Evolutionary conservation across 2,797 vertebrate genomes (phyloP), one percentile per base, ranked within the genome.

Genomic region (Cryptoblepharus egeriae): DNA sequence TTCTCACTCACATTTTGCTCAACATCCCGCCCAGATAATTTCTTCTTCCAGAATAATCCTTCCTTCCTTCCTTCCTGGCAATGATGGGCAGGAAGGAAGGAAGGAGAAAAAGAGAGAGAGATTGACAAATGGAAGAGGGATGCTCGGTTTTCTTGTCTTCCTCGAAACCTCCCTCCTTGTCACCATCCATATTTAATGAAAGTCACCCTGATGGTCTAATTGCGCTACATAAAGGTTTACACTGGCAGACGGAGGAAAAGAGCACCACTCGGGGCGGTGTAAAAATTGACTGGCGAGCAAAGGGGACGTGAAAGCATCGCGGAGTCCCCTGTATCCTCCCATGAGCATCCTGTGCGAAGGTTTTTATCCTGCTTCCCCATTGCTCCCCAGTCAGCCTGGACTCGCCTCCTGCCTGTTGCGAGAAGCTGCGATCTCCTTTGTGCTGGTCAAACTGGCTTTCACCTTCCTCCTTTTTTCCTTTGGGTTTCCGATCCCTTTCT

Each of bases 201-300:
- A 95, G 92, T 92, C 87, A 70, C 60, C 77, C 88, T 88, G 87
- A 86, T 92, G 61, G 89, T 95, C 88, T 96, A 94, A 96, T 96
- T 96, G 95, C 93, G 89, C 95, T 95, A 92, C 92, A 93, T 93
- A 94, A 93, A 96, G 96, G 95, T 96, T 97, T 97, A 95, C 94
- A 92, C 93, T 94, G 90, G 89, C 93, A 93, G 93, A 69, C 89
- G 91, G 91, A 93, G 93, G 93, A 93, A 94, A 95, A 94, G 87
- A 80, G 84, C 92, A 88, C 39, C 76, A 81, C 85, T 93, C 81
- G 83, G 79, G 88, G 84, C 76, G 78, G 70, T 68, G 89, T 79
- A 89, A 70, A 92, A 93, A 80, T 85, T 84, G 88, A 85, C 80
- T 91, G 90, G 84, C 70, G 76, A 88, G 74, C 89, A 91, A 91